Evolutionary conservation across 2,888 invertebrate species (phyloP).

Genomic region (Encarsia formosa): DNA sequence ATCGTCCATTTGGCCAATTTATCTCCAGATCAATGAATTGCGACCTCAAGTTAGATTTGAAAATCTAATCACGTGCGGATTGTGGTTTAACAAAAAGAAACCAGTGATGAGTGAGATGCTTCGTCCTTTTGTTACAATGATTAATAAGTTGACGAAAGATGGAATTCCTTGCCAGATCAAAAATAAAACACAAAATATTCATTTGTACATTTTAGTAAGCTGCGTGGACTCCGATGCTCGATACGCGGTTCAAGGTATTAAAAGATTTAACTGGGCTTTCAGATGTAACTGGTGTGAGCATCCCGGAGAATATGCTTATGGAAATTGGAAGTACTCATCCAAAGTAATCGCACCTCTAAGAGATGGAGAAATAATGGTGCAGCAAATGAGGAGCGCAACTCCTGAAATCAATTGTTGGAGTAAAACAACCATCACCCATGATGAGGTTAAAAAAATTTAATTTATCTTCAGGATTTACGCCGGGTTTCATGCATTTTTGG

Average conservation of each 20-base stretch:
- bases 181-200: neutral
- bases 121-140: neutral
- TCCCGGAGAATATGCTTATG: neutral
- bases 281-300: constrained; percentile 1
- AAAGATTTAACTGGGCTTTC: neutral
- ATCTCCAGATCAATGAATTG: constrained; percentile 6
- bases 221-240: constrained; percentile 1
- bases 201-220: neutral
- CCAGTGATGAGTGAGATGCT: constrained; percentile 2
- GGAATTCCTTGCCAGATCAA: neutral
- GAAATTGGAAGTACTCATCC: neutral
- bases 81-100: constrained; percentile 6
- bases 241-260: neutral
- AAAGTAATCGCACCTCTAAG: neutral
- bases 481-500: constrained; percentile 7
- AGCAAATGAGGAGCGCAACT: neutral
- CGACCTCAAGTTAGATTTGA: neutral
- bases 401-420: neutral
- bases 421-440: constrained; percentile 5
- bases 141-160: neutral
- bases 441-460: constrained; percentile 9
- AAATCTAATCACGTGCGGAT: neutral
- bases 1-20: constrained; percentile 13
- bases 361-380: neutral
- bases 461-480: constrained; percentile 9